These are phyloP conservation scores for Agrotis segetum DNA, from an alignment of 2,888 invertebrate species.

Conservation along the genomic window DNA sequence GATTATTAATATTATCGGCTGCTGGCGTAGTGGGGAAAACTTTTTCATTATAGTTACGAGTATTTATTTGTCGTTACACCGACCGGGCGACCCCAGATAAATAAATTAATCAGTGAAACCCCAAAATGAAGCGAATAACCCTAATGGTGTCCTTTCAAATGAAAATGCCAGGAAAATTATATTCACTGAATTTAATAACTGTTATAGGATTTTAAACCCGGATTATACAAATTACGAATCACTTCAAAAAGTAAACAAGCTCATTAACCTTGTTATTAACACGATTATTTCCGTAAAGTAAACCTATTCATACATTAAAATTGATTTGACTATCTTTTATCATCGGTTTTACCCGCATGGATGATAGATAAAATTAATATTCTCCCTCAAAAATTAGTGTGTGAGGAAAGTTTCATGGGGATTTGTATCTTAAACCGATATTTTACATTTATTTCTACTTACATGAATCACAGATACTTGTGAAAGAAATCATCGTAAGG, in stretches of 20 bases:
- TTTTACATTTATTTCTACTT: too few relatives aligned
- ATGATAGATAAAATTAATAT: neutral
- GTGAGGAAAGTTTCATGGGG: too few relatives aligned
- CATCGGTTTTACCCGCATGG: too few relatives aligned
- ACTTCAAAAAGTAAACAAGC: neutral
- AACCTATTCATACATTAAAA: neutral
- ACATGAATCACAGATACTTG: too few relatives aligned
- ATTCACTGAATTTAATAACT: neutral
- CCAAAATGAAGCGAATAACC: neutral
- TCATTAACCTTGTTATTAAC: neutral
- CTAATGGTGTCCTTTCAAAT: neutral
- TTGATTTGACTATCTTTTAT: neutral
- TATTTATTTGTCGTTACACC: neutral
- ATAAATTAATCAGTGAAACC: conserved; percentile 17
- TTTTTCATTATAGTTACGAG: neutral
- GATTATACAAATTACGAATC: neutral
- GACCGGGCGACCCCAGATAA: neutral
- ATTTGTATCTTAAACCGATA: too few relatives aligned
- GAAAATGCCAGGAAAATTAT: neutral
- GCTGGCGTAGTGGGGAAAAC: neutral
- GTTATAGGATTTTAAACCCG: neutral
- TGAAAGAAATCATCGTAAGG: too few relatives aligned
- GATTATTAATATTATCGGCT: conserved; percentile 9
- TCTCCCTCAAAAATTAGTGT: too few relatives aligned
- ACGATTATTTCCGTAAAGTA: neutral